Conservation (phyloP, 2,113 vertebrate species). For the Leptobrachium ailaonicum region DNA sequence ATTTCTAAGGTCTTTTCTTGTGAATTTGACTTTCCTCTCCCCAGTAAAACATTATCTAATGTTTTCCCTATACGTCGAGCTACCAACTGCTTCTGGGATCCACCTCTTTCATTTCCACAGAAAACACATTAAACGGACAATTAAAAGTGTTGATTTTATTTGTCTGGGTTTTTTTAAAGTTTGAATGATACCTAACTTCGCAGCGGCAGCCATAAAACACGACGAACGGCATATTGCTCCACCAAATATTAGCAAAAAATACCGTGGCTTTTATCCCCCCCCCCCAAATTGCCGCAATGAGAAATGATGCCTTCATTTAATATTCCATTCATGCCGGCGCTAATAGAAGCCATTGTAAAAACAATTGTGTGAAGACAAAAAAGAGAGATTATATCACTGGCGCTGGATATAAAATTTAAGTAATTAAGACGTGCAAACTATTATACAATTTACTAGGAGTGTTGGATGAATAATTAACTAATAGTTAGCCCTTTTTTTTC, state of each 20-base stretch:
- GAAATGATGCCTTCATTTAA: constrained; percentile 72
- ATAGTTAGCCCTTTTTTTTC: constrained; percentile 63
- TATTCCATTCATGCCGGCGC: constrained; percentile 77
- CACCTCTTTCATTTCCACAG: too few species aligned
- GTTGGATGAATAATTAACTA: constrained; percentile 74
- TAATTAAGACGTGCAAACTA: constrained; percentile 85
- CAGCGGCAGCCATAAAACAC: not conserved
- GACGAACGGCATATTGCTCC: constrained; percentile 15
- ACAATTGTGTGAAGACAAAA: constrained; percentile 80
- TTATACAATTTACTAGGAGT: constrained; percentile 78
- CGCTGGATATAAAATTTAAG: constrained; percentile 82
- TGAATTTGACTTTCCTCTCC: too few species aligned
- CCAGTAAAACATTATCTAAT: too few species aligned
- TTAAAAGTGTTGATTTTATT: too few species aligned
- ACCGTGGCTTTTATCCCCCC: constrained; percentile 39
- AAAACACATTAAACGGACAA: too few species aligned
- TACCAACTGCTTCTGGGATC: too few species aligned
- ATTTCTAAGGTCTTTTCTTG: too few species aligned
- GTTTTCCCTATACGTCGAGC: too few species aligned
- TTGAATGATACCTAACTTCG: not conserved
- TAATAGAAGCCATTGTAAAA: constrained; percentile 83
- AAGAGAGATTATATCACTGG: constrained; percentile 80
- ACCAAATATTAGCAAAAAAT: constrained; percentile 67
- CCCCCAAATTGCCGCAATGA: constrained; percentile 54
- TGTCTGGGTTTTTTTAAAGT: not conserved